Base-by-base conservation (phyloP, 2,797 vertebrate genomes). In the Melanotaenia parkinsoni region DNA sequence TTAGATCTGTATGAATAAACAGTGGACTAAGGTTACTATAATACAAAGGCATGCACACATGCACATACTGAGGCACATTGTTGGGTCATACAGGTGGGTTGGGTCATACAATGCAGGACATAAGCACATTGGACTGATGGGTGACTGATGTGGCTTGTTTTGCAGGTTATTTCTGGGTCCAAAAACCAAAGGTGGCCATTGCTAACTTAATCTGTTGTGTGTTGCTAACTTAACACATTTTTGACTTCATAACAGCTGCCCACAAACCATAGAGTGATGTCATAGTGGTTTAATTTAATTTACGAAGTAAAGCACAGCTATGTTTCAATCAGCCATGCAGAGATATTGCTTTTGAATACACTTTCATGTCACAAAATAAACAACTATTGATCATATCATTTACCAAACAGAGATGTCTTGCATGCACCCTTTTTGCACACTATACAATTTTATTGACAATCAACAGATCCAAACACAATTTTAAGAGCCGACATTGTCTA, bases 1-100 rank as follows among this genome's bases (percentile, higher is more conserved):
- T 53, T 58, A 40, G 30, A 60, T 33, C 13, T 45, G 50, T 24
- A 88, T 83, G 79, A 86, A 83, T 80, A 85, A 84, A 85, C 66
- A 53, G 8, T 0, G 24, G 61, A 38, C 53, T 18, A 3, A 66
- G 64, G 81, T 87, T 82, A 86, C 67, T 80, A 57, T 14, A 66
- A 57, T 47, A 40, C 74, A 79, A n/a, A 72, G 3, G 2, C 47
- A 50, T 43, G 40, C 18, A 10, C 56, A 13, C 18, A 58, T 7
- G 4, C 6, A 58, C 9, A 11, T 13, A 59, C 58, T 38, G 33
- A 51, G 24, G 30, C 1, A 8, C 3, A 33, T 43, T 33, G 28
- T 28, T 28, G 28, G 28, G 28, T 28, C 45, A 22, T 50, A n/a
- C 47, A 50, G 26, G 2, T 28, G 26, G 26, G 28, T 28, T 28